These are phyloP conservation scores for Hypocryptadius cinnamomeus DNA, from an alignment of 2,113 vertebrate species.

Conservation along the genomic window DNA sequence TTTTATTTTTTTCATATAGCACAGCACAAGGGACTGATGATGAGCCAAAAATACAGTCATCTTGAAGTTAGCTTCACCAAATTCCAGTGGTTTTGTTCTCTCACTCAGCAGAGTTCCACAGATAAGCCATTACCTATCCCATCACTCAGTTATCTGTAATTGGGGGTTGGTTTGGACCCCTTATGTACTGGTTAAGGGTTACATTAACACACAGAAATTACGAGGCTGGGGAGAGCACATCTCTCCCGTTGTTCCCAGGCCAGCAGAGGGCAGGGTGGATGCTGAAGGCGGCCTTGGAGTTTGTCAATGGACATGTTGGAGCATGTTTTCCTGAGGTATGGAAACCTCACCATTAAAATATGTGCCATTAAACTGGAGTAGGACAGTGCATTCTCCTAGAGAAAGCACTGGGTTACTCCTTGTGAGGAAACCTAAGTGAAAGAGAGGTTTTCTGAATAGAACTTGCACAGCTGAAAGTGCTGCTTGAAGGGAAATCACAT, in stretches of 20 bases:
- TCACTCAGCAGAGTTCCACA: not conserved
- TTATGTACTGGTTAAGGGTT: rapidly evolving
- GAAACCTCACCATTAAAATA: slow-evolving; percentile 24
- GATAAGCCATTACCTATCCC: not conserved
- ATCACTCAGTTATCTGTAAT: not conserved
- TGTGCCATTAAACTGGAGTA: not conserved
- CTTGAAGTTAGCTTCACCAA: not conserved
- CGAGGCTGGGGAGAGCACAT: rapidly evolving
- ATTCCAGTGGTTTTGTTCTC: not conserved
- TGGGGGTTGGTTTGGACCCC: not conserved
- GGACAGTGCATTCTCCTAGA: not conserved
- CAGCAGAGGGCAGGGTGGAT: slow-evolving; percentile 72
- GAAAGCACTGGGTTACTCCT: not conserved
- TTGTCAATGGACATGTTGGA: slow-evolving; percentile 66
- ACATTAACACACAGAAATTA: not conserved
- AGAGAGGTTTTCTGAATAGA: not conserved
- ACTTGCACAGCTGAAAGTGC: not conserved
- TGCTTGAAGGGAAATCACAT: not conserved
- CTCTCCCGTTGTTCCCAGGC: not conserved
- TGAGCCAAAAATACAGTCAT: not conserved
- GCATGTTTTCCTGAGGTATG: slow-evolving; percentile 66
- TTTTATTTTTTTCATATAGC: not conserved
- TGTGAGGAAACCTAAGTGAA: not conserved
- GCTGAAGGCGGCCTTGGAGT: not conserved
- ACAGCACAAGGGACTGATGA: not conserved